Percentiles rank a stretch among this genome's conserved stretches.
Evolutionary conservation across 2,113 vertebrate genomes (phyloP).

Genomic region (Maccullochella peelii): DNA sequence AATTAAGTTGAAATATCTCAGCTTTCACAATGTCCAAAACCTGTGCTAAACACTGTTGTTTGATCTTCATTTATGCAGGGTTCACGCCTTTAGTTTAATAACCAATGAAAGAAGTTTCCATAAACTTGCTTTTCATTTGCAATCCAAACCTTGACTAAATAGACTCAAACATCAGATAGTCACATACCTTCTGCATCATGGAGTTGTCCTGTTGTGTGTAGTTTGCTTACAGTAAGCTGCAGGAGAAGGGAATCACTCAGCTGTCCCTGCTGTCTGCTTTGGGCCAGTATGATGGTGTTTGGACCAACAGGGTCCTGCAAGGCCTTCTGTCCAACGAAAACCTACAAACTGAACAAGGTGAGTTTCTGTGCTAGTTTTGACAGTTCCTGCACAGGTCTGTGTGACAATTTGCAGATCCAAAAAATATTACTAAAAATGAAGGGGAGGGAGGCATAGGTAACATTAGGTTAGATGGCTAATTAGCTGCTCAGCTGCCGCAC

Average conservation of each 20-base stretch:
- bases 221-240: constrained; percentile 89
- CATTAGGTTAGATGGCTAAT: too few relatives aligned
- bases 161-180: background rate
- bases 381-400: background rate
- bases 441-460: too few relatives aligned
- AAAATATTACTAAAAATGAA: background rate
- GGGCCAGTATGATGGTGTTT: constrained; percentile 89
- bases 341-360: constrained; percentile 87
- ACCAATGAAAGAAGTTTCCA: background rate
- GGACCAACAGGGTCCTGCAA: constrained; percentile 88
- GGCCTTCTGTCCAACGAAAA: constrained; percentile 87
- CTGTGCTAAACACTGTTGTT: too few relatives aligned
- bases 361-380: background rate
- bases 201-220: constrained; percentile 63
- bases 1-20: background rate
- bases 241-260: constrained; percentile 89
- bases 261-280: constrained; percentile 87
- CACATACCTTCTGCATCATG: background rate
- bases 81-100: background rate
- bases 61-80: background rate
- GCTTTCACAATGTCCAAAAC: background rate
- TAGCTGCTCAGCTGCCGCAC: too few relatives aligned
- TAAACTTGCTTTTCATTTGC: background rate
- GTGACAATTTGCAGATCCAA: too few relatives aligned
- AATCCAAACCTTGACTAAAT: background rate